Conservation (phyloP, 2,888 invertebrate species). For the Himalopsyche kuldschensis region DNA sequence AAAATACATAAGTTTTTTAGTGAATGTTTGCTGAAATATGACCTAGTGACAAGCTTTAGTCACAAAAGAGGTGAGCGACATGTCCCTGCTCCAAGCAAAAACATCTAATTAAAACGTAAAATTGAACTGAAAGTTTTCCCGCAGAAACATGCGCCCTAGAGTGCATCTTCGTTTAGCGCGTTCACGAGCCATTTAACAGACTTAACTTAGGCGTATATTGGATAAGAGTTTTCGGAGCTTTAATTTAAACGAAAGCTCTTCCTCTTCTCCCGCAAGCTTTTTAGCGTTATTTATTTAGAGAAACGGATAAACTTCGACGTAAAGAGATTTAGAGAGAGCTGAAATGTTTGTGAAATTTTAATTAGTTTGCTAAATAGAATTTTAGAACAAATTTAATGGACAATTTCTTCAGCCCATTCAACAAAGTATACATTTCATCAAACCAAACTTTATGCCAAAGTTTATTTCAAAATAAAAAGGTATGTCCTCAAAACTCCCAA, state of each 20-base stretch:
- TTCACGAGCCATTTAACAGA: slow-evolving; percentile 35
- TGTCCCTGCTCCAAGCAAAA: background rate
- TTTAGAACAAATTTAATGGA: background rate
- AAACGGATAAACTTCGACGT: background rate
- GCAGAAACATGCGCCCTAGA: background rate
- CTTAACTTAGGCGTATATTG: slow-evolving; percentile 24
- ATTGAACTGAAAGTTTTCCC: background rate
- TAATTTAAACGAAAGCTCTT: slow-evolving; percentile 21
- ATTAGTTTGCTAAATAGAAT: background rate
- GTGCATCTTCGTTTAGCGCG: slow-evolving; percentile 36
- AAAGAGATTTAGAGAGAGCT: background rate
- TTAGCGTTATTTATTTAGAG: background rate
- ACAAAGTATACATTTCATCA: too few relatives aligned
- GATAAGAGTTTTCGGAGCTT: slow-evolving; percentile 13
- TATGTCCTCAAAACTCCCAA: too few relatives aligned
- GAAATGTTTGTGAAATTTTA: background rate
- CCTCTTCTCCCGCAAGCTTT: background rate
- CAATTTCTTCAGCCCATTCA: background rate
- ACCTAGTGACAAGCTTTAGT: too few relatives aligned
- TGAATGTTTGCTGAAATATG: too few relatives aligned
- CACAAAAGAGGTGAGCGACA: background rate
- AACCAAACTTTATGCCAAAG: too few relatives aligned
- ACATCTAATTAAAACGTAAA: background rate
- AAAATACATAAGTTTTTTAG: too few relatives aligned
- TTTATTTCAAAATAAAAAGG: too few relatives aligned